These are phyloP conservation scores for Gymnobelideus leadbeateri DNA, from an alignment of 2,113 vertebrate species.

Conservation along the genomic window DNA sequence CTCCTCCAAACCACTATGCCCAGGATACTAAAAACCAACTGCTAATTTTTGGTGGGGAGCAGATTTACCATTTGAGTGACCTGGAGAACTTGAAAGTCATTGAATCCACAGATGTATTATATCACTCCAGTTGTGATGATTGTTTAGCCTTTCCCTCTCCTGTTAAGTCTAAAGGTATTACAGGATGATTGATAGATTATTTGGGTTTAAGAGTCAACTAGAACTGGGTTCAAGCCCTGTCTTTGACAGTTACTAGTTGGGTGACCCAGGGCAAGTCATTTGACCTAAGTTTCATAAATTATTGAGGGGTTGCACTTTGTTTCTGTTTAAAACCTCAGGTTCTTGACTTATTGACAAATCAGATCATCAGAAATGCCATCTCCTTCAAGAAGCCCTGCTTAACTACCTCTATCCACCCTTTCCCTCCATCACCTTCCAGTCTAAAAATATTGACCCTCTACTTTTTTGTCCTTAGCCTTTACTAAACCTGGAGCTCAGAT, in stretches of 20 bases:
- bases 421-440: background rate
- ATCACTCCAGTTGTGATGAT: background rate
- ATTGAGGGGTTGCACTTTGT: background rate
- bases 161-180: background rate
- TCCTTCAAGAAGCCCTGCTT: background rate
- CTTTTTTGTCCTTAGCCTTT: background rate
- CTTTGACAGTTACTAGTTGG: background rate
- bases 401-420: background rate
- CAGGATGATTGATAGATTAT: background rate
- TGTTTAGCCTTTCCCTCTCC: background rate
- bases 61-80: background rate
- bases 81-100: background rate
- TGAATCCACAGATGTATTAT: background rate
- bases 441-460: background rate
- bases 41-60: background rate
- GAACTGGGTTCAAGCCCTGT: background rate
- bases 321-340: background rate
- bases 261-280: background rate
- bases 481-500: background rate
- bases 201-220: background rate
- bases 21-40: background rate
- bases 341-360: background rate
- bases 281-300: background rate
- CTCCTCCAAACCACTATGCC: background rate
- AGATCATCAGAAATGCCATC: background rate